Evolutionary conservation across 2,797 vertebrate genomes (phyloP), one percentile per base, ranked within the genome.

Genomic region (Distichodus sexfasciatus): DNA sequence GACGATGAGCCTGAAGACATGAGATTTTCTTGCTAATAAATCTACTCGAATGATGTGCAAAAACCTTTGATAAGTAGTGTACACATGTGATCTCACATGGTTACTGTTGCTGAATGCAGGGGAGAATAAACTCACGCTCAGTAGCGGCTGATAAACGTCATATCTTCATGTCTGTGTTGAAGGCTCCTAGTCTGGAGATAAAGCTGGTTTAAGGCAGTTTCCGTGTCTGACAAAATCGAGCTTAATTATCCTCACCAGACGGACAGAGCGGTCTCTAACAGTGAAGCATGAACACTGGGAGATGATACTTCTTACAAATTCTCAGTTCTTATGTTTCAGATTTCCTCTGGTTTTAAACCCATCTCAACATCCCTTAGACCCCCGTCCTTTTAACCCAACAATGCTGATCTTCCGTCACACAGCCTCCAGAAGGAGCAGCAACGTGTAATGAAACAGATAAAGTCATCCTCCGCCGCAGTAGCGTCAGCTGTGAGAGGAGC

Each of bases 311-410:
- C 91, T 87, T 94, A 97, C 93, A 96, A 93, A 94, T 95, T 92
- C 93, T 95, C 94, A 94, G 93, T 83, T 93, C 87, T 84, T 91
- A 89, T 94, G 87, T 91, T 87, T 93, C 92, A 94, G 87, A 89
- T 92, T 89, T 76, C 79, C 85, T 74, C 67, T 85, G 28, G 50
- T 61, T n/a, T 69, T 50, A n/a, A n/a, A n/a, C 41, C 90, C 84
- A 79, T 85, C 88, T 86, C 83, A 84, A 81, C 87, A 84, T 85
- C 73, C 82, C 85, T 73, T 57, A 21, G 59, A 54, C 36, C 58
- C 36, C 38, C 10, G 65, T 53, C 43, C 40, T 0, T 48, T 19
- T 11, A 12, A 0, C 50, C 50, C 51, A 19, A 12, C 17, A 33
- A 59, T 59, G 33, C 40, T 60, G 60, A 44, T 69, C 65, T 83